Conservation (phyloP, 2,797 vertebrate genomes). For the Catharus ustulatus region DNA sequence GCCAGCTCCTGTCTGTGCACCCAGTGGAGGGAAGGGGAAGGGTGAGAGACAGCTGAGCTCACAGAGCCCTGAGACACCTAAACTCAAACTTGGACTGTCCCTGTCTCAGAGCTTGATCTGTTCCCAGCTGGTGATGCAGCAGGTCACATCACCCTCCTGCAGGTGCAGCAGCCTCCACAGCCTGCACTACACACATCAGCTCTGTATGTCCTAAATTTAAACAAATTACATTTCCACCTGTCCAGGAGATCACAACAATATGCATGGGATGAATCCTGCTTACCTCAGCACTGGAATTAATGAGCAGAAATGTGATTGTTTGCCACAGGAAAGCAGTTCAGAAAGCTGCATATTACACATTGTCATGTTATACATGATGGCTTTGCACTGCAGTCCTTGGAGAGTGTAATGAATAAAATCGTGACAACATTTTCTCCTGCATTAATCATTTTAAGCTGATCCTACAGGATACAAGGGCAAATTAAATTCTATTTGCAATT, state of each 20-base stretch:
- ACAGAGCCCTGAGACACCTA: neutral
- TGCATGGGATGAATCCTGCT: neutral
- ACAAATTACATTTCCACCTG: constrained; percentile 12
- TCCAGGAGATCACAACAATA: neutral
- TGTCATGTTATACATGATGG: constrained; percentile 40
- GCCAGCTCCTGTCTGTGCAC: neutral
- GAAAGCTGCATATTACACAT: constrained; percentile 2
- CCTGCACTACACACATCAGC: neutral
- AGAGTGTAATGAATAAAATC: constrained; percentile 72
- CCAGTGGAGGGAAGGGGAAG: neutral
- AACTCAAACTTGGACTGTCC: neutral
- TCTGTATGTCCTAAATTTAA: neutral
- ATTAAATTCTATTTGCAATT: constrained; percentile 86
- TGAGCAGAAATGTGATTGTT: constrained; percentile 45
- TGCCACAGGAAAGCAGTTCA: constrained; percentile 23
- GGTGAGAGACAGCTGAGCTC: neutral
- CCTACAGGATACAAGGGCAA: constrained; percentile 80
- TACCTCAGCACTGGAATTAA: constrained; percentile 14
- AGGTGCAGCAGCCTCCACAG: neutral
- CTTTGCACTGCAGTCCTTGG: constrained; percentile 53
- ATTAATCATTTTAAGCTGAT: constrained; percentile 81
- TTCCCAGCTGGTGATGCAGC: fast-evolving
- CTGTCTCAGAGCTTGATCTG: neutral
- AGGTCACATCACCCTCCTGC: neutral
- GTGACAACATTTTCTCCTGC: constrained; percentile 66